These are phyloP conservation scores for Cyprinodon tularosa DNA, from an alignment of 2,113 vertebrate species.

Conservation along the genomic window DNA sequence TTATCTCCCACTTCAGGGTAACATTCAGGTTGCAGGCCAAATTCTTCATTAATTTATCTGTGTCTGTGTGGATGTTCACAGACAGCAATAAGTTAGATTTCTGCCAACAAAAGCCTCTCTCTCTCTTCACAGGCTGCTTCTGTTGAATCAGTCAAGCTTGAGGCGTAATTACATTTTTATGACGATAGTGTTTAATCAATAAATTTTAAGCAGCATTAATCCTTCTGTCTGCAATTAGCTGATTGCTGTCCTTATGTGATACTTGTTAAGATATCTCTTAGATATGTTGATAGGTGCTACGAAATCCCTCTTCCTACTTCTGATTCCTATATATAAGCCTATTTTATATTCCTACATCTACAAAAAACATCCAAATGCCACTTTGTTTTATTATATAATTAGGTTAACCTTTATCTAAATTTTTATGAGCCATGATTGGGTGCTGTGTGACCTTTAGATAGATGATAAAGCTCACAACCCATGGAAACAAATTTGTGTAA, in stretches of 20 bases:
- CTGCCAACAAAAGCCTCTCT: not conserved
- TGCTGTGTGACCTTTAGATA: constrained; percentile 13
- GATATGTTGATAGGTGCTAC: too few species aligned
- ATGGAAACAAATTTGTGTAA: not conserved
- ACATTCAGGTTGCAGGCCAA: constrained; percentile 55
- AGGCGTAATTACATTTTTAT: constrained; percentile 60
- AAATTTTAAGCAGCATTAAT: not conserved
- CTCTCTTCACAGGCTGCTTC: constrained; percentile 12
- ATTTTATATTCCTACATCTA: too few species aligned
- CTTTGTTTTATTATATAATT: constrained; percentile 14
- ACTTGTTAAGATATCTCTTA: too few species aligned
- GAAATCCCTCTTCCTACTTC: too few species aligned
- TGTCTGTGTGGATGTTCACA: constrained; percentile 10
- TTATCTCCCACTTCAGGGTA: constrained; percentile 50
- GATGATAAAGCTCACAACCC: not conserved
- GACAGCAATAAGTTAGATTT: constrained; percentile 18
- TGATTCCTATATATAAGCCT: too few species aligned
- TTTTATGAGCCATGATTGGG: not conserved
- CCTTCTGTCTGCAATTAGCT: not conserved
- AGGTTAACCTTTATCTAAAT: constrained; percentile 25
- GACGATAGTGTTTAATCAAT: constrained; percentile 64
- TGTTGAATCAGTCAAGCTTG: constrained; percentile 12
- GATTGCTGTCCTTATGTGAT: not conserved
- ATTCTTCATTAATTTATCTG: constrained; percentile 52
- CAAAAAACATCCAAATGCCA: not conserved